Evolutionary conservation across 2,113 vertebrate species (phyloP).

Genomic region (Nothocercus nigrocapillus): DNA sequence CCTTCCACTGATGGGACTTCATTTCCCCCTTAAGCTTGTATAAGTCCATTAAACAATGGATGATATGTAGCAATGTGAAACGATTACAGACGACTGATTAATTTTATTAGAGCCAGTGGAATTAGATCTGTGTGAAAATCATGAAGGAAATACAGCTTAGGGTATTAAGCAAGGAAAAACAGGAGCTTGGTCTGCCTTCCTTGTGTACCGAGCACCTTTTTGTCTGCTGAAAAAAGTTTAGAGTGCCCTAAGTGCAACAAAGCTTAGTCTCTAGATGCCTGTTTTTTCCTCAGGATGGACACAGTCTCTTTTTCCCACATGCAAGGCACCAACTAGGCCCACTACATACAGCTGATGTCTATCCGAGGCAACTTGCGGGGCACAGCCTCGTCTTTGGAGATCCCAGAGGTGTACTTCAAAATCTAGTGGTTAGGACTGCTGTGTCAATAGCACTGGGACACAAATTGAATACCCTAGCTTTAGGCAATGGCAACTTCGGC

Average conservation of each 20-base stretch:
- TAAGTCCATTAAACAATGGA: neutral
- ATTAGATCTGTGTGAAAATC: neutral
- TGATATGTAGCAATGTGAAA: neutral
- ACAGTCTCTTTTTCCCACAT: rapidly evolving
- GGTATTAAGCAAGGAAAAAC: neutral
- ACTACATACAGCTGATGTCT: neutral
- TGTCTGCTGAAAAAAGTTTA: neutral
- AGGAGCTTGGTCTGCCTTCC: neutral
- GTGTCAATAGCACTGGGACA: neutral
- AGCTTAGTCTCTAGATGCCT: neutral
- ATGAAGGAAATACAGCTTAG: neutral
- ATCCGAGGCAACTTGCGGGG: neutral
- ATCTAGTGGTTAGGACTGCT: neutral
- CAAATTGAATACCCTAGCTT: neutral
- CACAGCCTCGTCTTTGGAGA: neutral
- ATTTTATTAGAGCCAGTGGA: neutral
- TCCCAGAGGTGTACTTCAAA: neutral
- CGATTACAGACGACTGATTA: neutral
- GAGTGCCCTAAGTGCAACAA: neutral
- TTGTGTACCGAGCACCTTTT: neutral
- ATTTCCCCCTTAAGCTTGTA: neutral
- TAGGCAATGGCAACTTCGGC: neutral
- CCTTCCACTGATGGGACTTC: neutral
- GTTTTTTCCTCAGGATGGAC: neutral
- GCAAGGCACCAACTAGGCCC: neutral